These are phyloP conservation scores for Zaprionus lineosus DNA, from an alignment of 2,888 invertebrate species.

Conservation along the genomic window DNA sequence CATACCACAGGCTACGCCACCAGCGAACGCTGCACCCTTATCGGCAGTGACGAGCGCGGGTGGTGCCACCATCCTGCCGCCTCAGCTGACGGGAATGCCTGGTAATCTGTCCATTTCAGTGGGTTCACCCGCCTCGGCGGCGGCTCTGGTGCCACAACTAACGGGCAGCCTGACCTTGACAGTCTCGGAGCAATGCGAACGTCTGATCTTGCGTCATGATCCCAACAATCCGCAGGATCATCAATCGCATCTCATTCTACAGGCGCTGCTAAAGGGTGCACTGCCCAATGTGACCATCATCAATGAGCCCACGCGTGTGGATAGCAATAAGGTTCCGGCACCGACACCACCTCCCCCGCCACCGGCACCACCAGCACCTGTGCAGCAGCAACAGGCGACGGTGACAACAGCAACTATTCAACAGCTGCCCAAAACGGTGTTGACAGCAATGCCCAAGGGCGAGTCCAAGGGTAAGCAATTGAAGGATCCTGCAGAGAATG, in stretches of 20 bases:
- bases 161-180: constrained; percentile 87
- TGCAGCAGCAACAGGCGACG: constrained; percentile 25
- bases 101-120: constrained; percentile 78
- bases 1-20: constrained; percentile 63
- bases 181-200: constrained; percentile 87
- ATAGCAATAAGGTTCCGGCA: constrained; percentile 44
- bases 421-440: constrained; percentile 35
- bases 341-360: constrained; percentile 23
- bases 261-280: constrained; percentile 82
- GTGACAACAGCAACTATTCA: constrained; percentile 37
- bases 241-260: constrained; percentile 82
- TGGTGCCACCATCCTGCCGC: constrained; percentile 61
- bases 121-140: constrained; percentile 79
- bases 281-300: constrained; percentile 82
- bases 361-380: constrained; percentile 24
- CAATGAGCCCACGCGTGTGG: constrained; percentile 80
- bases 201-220: constrained; percentile 87
- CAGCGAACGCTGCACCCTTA: constrained; percentile 31
- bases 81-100: constrained; percentile 70
- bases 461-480: constrained; percentile 57
- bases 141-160: constrained; percentile 84
- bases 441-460: constrained; percentile 40
- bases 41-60: constrained; percentile 51
- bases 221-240: constrained; percentile 85
- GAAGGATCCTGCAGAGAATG: too few species aligned